These are phyloP conservation scores for Zeus faber DNA, from an alignment of 2,113 vertebrate species.

Conservation along the genomic window DNA sequence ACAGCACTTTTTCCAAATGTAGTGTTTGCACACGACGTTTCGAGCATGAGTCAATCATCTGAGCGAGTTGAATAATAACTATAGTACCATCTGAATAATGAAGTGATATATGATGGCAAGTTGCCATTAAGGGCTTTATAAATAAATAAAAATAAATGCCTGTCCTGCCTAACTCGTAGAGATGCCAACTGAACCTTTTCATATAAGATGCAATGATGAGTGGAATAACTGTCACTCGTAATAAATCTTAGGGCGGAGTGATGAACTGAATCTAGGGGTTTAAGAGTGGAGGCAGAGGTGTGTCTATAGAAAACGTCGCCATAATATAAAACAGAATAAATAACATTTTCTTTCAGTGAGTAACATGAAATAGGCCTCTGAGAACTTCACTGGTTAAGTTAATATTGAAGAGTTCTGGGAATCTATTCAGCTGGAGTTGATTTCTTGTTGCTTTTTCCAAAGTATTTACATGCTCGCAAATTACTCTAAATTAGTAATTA, in stretches of 20 bases:
- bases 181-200: too few species aligned
- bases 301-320: too few species aligned
- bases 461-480: too few species aligned
- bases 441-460: too few species aligned
- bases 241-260: not conserved
- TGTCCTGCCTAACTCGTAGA: not conserved
- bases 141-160: not conserved
- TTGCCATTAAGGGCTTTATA: constrained; percentile 2
- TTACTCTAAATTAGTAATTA: too few species aligned
- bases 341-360: too few species aligned
- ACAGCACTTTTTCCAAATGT: not conserved
- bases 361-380: too few species aligned
- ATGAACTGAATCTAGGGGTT: not conserved
- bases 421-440: too few species aligned
- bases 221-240: not conserved
- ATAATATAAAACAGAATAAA: too few species aligned
- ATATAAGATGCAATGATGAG: not conserved
- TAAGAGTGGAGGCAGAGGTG: not conserved
- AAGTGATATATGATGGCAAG: constrained; percentile 2
- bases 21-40: not conserved
- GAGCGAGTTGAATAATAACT: not conserved
- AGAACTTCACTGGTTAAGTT: too few species aligned
- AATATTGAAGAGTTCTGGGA: too few species aligned
- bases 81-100: not conserved
- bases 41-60: not conserved